A percentile compares a stretch with the other conserved stretches of the same genome.
Evolutionary conservation across 2,888 invertebrate species (phyloP).

Genomic region (Drosophila longiperda): DNA sequence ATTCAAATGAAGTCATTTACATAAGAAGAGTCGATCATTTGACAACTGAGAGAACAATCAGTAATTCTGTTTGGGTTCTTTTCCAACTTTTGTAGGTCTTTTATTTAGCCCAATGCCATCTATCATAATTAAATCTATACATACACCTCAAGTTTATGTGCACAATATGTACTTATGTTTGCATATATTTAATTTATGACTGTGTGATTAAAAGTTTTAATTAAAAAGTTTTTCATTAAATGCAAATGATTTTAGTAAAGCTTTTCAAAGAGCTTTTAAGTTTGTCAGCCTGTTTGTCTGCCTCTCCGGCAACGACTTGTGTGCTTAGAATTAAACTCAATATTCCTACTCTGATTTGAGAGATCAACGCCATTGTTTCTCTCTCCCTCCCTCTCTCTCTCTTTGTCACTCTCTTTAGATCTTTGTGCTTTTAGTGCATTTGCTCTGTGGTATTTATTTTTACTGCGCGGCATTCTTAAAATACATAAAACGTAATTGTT

Average conservation of each 20-base stretch:
- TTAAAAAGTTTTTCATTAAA: slow-evolving; percentile 27
- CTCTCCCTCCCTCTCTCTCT: background rate
- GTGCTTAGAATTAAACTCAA: slow-evolving; percentile 1
- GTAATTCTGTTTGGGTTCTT: background rate
- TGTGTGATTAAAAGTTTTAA: slow-evolving; percentile 21
- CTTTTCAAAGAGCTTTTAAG: slow-evolving; percentile 42
- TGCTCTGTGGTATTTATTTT: slow-evolving; percentile 45
- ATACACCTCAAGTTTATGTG: slow-evolving; percentile 6
- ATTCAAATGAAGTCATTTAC: slow-evolving; percentile 28
- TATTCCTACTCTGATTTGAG: background rate
- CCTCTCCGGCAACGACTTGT: slow-evolving; percentile 15
- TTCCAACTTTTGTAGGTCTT: slow-evolving; percentile 2
- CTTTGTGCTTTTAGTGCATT: slow-evolving; percentile 33
- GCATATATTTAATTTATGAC: slow-evolving; percentile 16
- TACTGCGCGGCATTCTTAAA: slow-evolving; percentile 31
- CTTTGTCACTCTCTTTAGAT: background rate
- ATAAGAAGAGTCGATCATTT: slow-evolving; percentile 19
- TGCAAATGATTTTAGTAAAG: slow-evolving; percentile 19
- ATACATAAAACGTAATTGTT: slow-evolving; percentile 53
- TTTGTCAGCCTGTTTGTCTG: slow-evolving; percentile 20
- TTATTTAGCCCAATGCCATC: slow-evolving; percentile 25
- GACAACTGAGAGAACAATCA: slow-evolving; percentile 11
- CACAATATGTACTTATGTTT: slow-evolving; percentile 7
- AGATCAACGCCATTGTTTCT: slow-evolving; percentile 16
- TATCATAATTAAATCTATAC: background rate